Evolutionary conservation across 1,140 invertebrate species (phyloP).

Genomic region (Carposina sasakii): DNA sequence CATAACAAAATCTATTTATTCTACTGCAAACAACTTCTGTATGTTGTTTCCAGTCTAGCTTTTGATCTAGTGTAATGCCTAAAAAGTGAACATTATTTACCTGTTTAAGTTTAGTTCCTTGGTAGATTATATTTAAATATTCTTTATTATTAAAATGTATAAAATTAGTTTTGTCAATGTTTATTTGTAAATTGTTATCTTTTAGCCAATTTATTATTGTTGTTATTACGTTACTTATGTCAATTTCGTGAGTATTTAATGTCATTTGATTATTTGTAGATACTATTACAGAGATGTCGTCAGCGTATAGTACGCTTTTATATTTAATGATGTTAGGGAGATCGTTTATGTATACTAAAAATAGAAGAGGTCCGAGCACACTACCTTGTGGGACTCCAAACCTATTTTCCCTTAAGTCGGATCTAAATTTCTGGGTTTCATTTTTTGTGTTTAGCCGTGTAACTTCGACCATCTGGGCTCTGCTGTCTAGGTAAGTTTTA

Average conservation of each 20-base stretch:
- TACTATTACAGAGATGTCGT: conserved; percentile 4
- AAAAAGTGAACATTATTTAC: too few relatives aligned
- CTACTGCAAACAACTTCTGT: too few relatives aligned
- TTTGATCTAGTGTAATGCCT: too few relatives aligned
- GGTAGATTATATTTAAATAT: too few relatives aligned
- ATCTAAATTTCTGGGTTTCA: background rate
- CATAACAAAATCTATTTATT: too few relatives aligned
- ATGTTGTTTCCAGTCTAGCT: too few relatives aligned
- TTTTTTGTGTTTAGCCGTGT: background rate
- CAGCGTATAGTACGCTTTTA: background rate
- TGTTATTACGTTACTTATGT: background rate
- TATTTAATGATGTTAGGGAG: background rate
- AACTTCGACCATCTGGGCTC: conserved; percentile 5
- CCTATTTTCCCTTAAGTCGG: background rate
- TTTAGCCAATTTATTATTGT: background rate
- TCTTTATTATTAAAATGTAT: conserved; percentile 4
- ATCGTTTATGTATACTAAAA: conserved; percentile 9
- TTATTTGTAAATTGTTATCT: conserved; percentile 1
- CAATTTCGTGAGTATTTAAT: background rate
- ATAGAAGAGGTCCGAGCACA: conserved; percentile 2
- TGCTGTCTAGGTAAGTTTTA: background rate
- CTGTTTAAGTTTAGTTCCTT: too few relatives aligned
- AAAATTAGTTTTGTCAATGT: background rate
- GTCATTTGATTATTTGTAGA: background rate
- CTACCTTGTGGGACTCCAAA: conserved; percentile 10